Evolutionary conservation across 2,113 vertebrate genomes (phyloP), one percentile per base, ranked within the genome.

Genomic region (Bubalus kerabau): DNA sequence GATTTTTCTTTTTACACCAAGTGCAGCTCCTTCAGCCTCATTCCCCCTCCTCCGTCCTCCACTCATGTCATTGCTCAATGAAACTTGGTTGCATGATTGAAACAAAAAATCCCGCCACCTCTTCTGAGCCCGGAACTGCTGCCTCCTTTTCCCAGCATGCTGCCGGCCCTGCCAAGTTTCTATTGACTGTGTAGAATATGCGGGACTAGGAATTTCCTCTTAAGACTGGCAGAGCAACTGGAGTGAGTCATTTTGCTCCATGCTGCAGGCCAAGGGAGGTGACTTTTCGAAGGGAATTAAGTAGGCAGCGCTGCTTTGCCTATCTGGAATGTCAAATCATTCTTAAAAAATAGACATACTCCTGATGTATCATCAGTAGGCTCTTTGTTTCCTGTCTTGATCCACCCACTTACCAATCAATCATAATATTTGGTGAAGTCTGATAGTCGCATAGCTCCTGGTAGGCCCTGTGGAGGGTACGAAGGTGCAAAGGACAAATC

Each of bases 101-200:
- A 96, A 97, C 94, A 97, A 98, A 98, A 97, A 98, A 96, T 98
- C 98, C 96, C 96, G 91, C 97, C 97, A 97, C 94, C 94, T 74
- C 94, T 98, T 88, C 17, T 40, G 86, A 90, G 87, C 86, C 98
- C 17, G 80, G 93, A 98, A 91, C 91, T 52, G 28, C 94, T 92
- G 59, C 90, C 92, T 98, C 62, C 85, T 92, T 94, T 95, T 96
- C 95, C 95, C 97, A 96, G 95, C 90, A 76, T 96, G 92, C 97
- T 50, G 74, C 74, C 36, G 30, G 84, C 17, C 84, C 67, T 97
- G 97, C 97, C 94, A 96, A 95, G 95, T 97, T 91, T 62, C 87
- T 83, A 43, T 64, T 48, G 40, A 48, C 90, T 97, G 9, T 21
- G 94, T 90, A 12, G 95, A 88, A 91, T 71, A 15, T 94, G 96